Evolutionary conservation across 2,888 invertebrate species (phyloP).

Genomic region (Philonicus albiceps): DNA sequence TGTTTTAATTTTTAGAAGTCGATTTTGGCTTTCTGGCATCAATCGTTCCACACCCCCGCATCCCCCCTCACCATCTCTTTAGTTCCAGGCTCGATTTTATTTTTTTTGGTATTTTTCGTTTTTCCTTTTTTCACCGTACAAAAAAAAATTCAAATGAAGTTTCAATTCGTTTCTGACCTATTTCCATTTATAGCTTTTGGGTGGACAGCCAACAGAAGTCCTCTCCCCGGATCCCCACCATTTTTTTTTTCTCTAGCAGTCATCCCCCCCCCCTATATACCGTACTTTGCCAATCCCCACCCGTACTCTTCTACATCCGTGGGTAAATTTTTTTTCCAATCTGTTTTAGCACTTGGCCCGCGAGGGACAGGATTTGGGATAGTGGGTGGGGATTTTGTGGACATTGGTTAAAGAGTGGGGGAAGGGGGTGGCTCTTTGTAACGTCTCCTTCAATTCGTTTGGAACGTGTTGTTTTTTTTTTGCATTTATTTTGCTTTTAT

Average conservation of each 20-base stretch:
- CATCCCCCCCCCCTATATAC: neutral
- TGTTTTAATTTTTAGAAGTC: neutral
- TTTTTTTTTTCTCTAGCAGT: neutral
- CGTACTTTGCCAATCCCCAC: too few relatives aligned
- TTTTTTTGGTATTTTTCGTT: neutral
- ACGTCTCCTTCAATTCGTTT: neutral
- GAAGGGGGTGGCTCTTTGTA: neutral
- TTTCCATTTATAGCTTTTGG: neutral
- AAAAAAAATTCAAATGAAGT: slow-evolving; percentile 29
- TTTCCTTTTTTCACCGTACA: neutral
- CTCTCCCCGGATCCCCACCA: neutral
- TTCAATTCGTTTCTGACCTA: slow-evolving; percentile 15
- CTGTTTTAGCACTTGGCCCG: neutral
- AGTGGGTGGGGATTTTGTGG: neutral
- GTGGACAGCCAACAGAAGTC: neutral
- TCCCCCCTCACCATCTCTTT: neutral
- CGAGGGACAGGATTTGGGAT: neutral
- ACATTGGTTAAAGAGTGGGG: neutral
- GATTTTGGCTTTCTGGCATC: neutral
- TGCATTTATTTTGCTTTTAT: too few relatives aligned
- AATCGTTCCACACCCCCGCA: neutral
- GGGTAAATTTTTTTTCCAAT: neutral
- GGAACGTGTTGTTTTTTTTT: neutral
- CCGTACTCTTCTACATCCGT: neutral
- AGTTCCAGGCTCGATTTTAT: neutral